These are phyloP conservation scores for Gopherus flavomarginatus DNA, from an alignment of 2,113 vertebrate genomes.

Conservation along the genomic window DNA sequence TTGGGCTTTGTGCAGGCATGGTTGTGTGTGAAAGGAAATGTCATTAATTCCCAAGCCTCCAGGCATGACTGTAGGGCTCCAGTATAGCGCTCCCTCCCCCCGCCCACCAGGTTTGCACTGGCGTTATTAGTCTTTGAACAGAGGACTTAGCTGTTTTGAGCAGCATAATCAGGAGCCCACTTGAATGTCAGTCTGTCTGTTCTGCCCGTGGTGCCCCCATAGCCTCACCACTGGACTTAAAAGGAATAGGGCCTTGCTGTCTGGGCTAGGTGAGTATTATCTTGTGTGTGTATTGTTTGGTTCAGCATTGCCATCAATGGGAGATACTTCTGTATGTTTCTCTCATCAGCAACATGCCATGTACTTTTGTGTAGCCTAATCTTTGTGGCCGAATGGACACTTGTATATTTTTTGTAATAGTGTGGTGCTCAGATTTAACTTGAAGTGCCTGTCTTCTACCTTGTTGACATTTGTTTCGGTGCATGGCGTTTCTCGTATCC, in stretches of 20 bases:
- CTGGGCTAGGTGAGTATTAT: background rate
- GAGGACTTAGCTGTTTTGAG: background rate
- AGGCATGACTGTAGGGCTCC: background rate
- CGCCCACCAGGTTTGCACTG: background rate
- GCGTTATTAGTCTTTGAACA: background rate
- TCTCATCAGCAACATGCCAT: background rate
- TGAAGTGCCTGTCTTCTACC: background rate
- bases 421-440: background rate
- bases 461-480: background rate
- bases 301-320: background rate
- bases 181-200: background rate
- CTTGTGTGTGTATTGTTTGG: background rate
- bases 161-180: background rate
- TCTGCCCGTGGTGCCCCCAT: background rate
- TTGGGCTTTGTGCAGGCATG: background rate
- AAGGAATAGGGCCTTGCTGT: background rate
- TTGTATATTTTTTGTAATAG: background rate
- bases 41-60: fast-evolving
- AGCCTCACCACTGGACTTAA: background rate
- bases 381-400: background rate
- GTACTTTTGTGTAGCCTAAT: background rate
- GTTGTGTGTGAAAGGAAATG: background rate
- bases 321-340: fast-evolving
- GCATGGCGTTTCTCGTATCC: background rate
- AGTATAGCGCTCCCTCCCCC: background rate